Evolutionary conservation across 1,140 invertebrate genomes (phyloP), one percentile per base, ranked within the genome.

Genomic region (Drosophila prosaltans): DNA sequence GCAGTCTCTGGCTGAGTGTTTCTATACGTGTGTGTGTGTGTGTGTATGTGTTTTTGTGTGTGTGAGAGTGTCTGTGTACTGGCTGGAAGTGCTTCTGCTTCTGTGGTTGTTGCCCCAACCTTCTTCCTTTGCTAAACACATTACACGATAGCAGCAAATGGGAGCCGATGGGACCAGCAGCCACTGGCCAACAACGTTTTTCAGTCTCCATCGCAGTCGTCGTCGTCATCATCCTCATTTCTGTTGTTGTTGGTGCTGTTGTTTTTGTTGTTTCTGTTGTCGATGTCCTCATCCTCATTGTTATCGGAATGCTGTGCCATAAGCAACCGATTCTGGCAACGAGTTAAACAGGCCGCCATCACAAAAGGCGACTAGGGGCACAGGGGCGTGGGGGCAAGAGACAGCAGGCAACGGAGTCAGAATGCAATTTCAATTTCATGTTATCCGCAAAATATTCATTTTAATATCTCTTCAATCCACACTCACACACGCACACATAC

Each of bases 361-460:
- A 58, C 78, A 80, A 80, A 74, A 64, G 58, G 26, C 51, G 36
- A 70, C 26, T 21, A 26, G 24, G 45, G 16, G 16, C 7, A 30
- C n/a, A 45, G 16, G 6, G 7, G 21, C 6, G 6, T 7, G 8
- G 16, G 45, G 45, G n/a, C 45, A 51, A 45, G 43, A 21, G n/a
- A 7, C 43, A 21, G 11, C 3, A 5, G 5, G 69, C 68, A 51
- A 69, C 51, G 59, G 51, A 74, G 67, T 75, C 79, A 58, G 86
- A 82, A 79, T 75, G 83, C 79, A 91, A 85, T 89, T 91, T 91
- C 81, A 81, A 91, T 81, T 91, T 81, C 89, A 89, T 91, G 89
- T 91, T 91, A 91, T 91, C 89, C 89, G 81, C 89, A 85, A 89
- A 89, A 91, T 91, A 91, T 88, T 90, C 77, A 84, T 88, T 91